Conservation (phyloP, 2,888 invertebrate genomes). For the Anaspis maculata region DNA sequence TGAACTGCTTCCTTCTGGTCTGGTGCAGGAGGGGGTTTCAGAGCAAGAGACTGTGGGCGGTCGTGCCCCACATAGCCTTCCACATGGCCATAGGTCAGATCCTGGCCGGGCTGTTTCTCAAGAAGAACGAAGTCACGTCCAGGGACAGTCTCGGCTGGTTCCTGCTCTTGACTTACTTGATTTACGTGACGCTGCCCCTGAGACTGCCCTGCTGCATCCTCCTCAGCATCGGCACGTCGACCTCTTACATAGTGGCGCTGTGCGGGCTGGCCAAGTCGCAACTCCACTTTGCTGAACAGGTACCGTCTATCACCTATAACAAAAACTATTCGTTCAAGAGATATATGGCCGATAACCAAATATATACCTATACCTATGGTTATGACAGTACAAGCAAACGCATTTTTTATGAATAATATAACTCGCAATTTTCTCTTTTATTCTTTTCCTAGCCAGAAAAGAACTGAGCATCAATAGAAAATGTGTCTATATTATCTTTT, state of each 20-base stretch:
- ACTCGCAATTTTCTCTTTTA: no score
- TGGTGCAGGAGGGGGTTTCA: conserved; percentile 35
- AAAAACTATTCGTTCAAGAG: no score
- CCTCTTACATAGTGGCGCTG: conserved; percentile 52
- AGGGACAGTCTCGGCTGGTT: conserved; percentile 66
- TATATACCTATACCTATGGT: no score
- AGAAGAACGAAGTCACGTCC: conserved; percentile 49
- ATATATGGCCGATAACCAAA: no score
- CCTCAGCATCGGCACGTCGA: conserved; percentile 52
- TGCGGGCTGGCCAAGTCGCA: conserved; percentile 49
- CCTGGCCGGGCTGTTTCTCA: conserved; percentile 53
- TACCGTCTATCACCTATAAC: conserved; percentile 25
- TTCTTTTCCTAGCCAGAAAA: no score
- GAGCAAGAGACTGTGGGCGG: conserved; percentile 44
- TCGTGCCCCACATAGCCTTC: conserved; percentile 59
- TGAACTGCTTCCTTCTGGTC: conserved; percentile 38
- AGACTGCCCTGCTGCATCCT: conserved; percentile 55
- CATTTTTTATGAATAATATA: no score
- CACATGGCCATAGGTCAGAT: conserved; percentile 55
- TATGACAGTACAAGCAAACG: no score
- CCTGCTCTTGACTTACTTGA: conserved; percentile 60
- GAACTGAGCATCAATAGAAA: no score
- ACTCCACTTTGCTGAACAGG: conserved; percentile 45
- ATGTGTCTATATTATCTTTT: no score
- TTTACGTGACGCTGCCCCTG: conserved; percentile 66